Evolutionary conservation across 1,140 invertebrate genomes (phyloP).

Genomic region (Orchesella cincta): DNA sequence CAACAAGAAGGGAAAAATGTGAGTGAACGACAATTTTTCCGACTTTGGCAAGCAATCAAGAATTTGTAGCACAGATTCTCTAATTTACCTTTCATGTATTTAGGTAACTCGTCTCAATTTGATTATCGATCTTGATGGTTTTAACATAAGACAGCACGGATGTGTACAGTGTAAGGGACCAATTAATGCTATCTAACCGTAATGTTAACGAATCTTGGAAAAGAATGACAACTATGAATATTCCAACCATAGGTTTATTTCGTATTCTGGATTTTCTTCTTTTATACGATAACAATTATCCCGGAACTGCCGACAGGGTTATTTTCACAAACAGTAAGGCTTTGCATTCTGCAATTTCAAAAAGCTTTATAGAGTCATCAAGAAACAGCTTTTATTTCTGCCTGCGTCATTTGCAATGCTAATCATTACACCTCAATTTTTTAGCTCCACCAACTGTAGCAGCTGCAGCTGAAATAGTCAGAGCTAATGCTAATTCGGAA

Average conservation of each 20-base stretch:
- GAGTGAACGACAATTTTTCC: not conserved
- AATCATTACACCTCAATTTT: not conserved
- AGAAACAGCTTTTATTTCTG: no score
- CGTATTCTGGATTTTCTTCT: slow-evolving; percentile 11
- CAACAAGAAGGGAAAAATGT: slow-evolving; percentile 18
- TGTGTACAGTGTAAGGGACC: not conserved
- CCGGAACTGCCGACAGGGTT: not conserved
- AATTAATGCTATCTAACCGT: not conserved
- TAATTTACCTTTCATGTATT: not conserved
- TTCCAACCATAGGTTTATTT: not conserved
- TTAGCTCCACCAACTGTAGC: slow-evolving; percentile 1
- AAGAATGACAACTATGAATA: not conserved
- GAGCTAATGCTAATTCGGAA: slow-evolving; percentile 11
- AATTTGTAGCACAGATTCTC: not conserved
- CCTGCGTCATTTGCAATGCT: not conserved
- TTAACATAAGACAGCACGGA: not conserved
- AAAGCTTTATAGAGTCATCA: not conserved
- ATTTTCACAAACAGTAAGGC: not conserved
- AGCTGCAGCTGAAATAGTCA: not conserved
- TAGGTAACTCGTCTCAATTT: not conserved
- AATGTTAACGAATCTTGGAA: not conserved
- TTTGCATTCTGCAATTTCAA: not conserved
- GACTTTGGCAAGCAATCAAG: not conserved
- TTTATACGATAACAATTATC: slow-evolving; percentile 15
- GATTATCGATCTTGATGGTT: slow-evolving; percentile 11